Evolutionary conservation across 2,797 vertebrate genomes (phyloP).

Genomic region (Artibeus jamaicensis): DNA sequence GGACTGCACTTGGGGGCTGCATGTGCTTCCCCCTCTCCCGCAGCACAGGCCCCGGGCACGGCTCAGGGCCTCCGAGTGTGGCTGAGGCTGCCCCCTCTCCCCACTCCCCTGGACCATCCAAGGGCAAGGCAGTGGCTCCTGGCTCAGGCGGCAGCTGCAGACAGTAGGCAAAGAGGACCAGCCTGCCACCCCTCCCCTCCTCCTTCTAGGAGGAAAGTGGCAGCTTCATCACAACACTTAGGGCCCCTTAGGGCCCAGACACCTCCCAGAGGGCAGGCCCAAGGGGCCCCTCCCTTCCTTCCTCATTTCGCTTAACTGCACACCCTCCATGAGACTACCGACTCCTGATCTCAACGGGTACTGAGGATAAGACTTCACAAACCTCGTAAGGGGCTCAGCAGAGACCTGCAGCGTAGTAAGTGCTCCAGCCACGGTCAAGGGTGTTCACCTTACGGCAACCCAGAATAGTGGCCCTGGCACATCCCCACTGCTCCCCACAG

Average conservation of each 20-base stretch:
- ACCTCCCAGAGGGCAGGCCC: background rate
- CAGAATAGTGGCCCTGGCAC: fast-evolving
- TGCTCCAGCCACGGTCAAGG: too few species aligned
- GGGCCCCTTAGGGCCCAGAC: background rate
- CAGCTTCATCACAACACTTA: background rate
- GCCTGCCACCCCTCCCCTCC: background rate
- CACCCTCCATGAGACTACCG: background rate
- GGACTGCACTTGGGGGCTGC: background rate
- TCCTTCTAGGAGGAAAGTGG: background rate
- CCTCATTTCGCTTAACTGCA: background rate
- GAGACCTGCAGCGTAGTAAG: fast-evolving
- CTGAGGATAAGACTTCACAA: background rate
- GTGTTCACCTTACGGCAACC: background rate
- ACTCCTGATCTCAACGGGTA: background rate
- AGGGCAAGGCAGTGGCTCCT: background rate
- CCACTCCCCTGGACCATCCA: background rate
- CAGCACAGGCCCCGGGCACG: too few species aligned
- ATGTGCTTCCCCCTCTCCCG: background rate
- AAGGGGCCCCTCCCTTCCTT: background rate
- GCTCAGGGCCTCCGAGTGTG: too few species aligned
- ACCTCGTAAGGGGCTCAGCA: background rate
- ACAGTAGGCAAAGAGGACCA: background rate
- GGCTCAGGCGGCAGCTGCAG: background rate
- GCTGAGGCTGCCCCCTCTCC: background rate
- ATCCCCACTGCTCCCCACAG: background rate